Base-by-base conservation (phyloP, 2,797 vertebrate species). In the Momotus momota region DNA sequence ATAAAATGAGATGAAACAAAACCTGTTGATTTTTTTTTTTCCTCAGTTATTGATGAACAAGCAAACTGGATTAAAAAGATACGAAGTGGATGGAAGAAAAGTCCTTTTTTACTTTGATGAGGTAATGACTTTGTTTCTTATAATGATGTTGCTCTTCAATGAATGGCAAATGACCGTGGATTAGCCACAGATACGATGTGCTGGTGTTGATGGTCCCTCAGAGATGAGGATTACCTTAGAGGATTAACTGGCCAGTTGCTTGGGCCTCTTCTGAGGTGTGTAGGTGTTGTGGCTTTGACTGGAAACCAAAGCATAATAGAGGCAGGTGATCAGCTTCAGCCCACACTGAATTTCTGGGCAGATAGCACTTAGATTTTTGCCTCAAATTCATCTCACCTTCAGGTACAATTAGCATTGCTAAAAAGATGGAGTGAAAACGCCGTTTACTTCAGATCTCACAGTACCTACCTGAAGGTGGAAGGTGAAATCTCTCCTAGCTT, bases 101-200 rank as follows among this genome's bases (percentile, higher is more conserved):
- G 98, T 99, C 25, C 96, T 99, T 27, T 99, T 99, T 98, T 99
- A 99, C 97, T 99, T 99, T 93, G 99, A 99, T 54, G 99, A 99
- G 98, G 99, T 99, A 97, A 97, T 96, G 93, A 69, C 19, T 83
- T 52, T 75, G 6, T 67, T 88, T 70, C 46, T 40, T 45, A 2
- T 14, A 46, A 29, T 69, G 67, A 8, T 14, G 8, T 61, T 78
- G 18, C 16, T n/a, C 82, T 87, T 82, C 66, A 54, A 0, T 45
- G 29, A 25, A 35, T 74, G n/a, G 48, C 46, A 65, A 31, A 54
- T 27, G 23, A n/a, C 2, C 14, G 17, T 31, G 40, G 48, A 10
- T 48, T 31, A 26, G 58, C 29, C 15, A 14, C 9, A 51, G 58
- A 7, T 21, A 6, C 27, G 19, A 23, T 6, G 40, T 33, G 0